Percentiles rank a stretch among this genome's conserved stretches.
Evolutionary conservation across 2,113 vertebrate genomes (phyloP).

Genomic region (Gymnarchus niloticus): DNA sequence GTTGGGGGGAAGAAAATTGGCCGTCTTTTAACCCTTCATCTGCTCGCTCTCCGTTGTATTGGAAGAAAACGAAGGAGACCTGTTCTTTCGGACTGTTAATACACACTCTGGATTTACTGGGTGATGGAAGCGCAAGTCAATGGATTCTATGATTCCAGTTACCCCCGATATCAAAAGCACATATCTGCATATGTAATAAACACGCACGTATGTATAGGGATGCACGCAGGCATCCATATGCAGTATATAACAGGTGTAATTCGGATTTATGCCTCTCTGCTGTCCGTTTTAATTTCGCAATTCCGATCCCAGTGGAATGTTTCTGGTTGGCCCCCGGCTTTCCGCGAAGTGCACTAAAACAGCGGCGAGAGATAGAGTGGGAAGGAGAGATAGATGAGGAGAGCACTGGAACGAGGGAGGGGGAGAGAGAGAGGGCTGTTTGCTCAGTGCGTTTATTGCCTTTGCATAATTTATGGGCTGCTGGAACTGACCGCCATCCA

Average conservation of each 20-base stretch:
- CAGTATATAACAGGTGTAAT: neutral
- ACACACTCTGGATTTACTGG: neutral
- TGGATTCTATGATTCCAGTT: neutral
- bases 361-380: conserved; percentile 40
- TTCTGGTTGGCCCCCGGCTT: conserved; percentile 53
- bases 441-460: conserved; percentile 87
- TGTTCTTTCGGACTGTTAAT: too few species aligned
- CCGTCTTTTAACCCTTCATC: conserved; percentile 63
- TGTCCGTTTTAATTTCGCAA: neutral
- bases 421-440: conserved; percentile 61
- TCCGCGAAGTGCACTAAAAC: conserved; percentile 54
- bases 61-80: neutral
- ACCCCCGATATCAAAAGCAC: neutral
- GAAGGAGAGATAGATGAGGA: conserved; percentile 27
- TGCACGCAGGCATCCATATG: too few species aligned
- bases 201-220: neutral
- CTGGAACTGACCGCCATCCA: conserved; percentile 76
- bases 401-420: conserved; percentile 32
- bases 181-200: neutral
- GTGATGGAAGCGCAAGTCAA: neutral
- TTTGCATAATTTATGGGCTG: conserved; percentile 94
- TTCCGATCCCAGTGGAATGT: neutral
- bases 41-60: conserved; percentile 32
- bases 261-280: neutral
- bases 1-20: conserved; percentile 69